Evolutionary conservation across 2,797 vertebrate species (phyloP).

Genomic region (Botia almorhae): DNA sequence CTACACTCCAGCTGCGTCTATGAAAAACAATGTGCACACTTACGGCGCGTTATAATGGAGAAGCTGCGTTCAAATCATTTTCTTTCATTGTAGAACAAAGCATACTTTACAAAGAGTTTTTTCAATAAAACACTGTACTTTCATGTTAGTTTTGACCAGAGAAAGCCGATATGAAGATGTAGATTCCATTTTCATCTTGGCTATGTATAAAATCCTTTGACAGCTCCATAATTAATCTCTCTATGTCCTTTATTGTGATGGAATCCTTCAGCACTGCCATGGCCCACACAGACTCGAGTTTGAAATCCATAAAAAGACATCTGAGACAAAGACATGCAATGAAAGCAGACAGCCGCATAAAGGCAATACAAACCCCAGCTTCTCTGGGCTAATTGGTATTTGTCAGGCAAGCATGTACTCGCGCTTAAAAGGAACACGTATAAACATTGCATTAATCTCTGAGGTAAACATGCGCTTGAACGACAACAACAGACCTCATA

Average conservation of each 20-base stretch:
- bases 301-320: conserved; percentile 60
- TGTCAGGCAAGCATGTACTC: conserved; percentile 59
- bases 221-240: conserved; percentile 57
- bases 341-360: conserved; percentile 50
- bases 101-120: conserved; percentile 1
- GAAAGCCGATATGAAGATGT: conserved; percentile 44
- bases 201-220: conserved; percentile 58
- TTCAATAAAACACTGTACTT: conserved; percentile 23
- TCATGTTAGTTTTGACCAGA: conserved; percentile 41
- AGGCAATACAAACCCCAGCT: conserved; percentile 38
- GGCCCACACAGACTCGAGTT: conserved; percentile 54
- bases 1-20: background rate
- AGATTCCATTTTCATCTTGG: conserved; percentile 55
- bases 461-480: conserved; percentile 42
- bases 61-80: background rate
- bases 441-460: conserved; percentile 49
- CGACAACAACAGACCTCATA: conserved; percentile 19
- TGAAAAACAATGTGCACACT: background rate
- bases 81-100: conserved; percentile 47
- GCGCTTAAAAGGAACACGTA: conserved; percentile 53
- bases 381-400: conserved; percentile 61
- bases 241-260: conserved; percentile 53
- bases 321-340: conserved; percentile 50
- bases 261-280: conserved; percentile 50
- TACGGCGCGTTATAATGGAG: background rate